Conservation (phyloP, 1,140 invertebrate genomes). For the Drosophila pseudoobscura region DNA sequence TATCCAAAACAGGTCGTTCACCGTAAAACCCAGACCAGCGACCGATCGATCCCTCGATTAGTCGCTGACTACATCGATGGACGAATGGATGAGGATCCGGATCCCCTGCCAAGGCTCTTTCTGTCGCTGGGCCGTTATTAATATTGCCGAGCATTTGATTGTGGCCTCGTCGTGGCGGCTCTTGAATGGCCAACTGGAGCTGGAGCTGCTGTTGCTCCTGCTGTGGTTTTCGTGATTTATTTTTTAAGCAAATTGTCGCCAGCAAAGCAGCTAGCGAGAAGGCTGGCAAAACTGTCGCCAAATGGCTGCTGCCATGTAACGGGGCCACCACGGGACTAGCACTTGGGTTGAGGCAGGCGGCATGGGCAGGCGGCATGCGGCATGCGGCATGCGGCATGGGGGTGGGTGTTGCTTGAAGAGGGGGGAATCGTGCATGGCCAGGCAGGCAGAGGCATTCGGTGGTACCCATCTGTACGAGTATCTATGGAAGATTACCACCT, state of each 20-base stretch:
- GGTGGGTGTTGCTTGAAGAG: slow-evolving; percentile 19
- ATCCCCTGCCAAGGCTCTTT: no score
- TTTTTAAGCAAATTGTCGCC: slow-evolving; percentile 80
- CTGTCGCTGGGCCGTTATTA: slow-evolving; percentile 47
- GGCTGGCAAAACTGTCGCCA: slow-evolving; percentile 62
- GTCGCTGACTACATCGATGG: no score
- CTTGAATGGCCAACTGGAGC: not conserved
- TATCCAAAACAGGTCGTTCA: no score
- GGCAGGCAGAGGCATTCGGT: slow-evolving; percentile 19
- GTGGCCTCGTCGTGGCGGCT: slow-evolving; percentile 39
- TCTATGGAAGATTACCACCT: slow-evolving; percentile 68
- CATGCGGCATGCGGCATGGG: not conserved
- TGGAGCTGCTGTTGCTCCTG: not conserved
- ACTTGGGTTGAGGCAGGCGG: slow-evolving; percentile 10
- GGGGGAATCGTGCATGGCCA: slow-evolving; percentile 58
- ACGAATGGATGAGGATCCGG: no score
- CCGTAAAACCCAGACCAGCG: no score
- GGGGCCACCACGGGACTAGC: slow-evolving; percentile 55
- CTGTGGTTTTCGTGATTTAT: slow-evolving; percentile 69
- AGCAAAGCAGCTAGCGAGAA: slow-evolving; percentile 24
- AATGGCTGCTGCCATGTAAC: slow-evolving; percentile 62
- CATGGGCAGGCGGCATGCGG: no score
- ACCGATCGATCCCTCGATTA: not conserved
- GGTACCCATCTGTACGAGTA: slow-evolving; percentile 40
- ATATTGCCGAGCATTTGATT: slow-evolving; percentile 67